Evolutionary conservation across 2,797 vertebrate genomes (phyloP), one percentile per base, ranked within the genome.

Genomic region (Notolepis coatsorum): DNA sequence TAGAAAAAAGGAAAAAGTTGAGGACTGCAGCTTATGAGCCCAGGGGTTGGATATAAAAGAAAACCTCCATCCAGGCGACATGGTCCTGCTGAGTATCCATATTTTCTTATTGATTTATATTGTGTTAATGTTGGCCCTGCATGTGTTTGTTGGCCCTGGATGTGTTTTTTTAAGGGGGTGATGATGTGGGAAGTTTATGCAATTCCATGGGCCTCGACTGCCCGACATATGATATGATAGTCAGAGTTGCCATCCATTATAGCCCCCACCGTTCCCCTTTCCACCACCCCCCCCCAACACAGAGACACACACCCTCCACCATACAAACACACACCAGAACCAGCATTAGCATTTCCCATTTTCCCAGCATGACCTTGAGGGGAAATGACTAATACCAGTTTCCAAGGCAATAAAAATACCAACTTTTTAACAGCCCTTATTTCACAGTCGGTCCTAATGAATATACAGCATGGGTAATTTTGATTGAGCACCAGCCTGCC

Each of bases 381-480:
- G 88, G 85, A 88, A 85, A 75, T 86, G 80, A 84, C 70, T 82
- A 81, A 90, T 86, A 80, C 85, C 77, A 72, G 88, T 91, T 91
- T 87, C 88, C 85, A 84, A 88, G 88, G 89, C 76, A 73, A 92
- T 88, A 86, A 84, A 84, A 81, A 77, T 71, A 85, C 56, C 72
- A 70, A 88, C 82, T 60, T 63, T 71, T 71, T 81, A 89, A 81
- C 86, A 80, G 89, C 84, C 84, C 84, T 80, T 84, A 84, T 84
- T 90, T 89, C 84, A 83, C 84, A 85, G 82, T 86, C 77, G 49
- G 43, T 71, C 81, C 84, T 92, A 90, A 94, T 93, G 85, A 93
- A 91, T 89, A 83, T 78, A 83, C 81, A 73, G 88, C 70, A 66
- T 67, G 84, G 75, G 72, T 93, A 90, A 93, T 92, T 93, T 90